Evolutionary conservation across 2,888 invertebrate species (phyloP).

Genomic region (Thereva unica): DNA sequence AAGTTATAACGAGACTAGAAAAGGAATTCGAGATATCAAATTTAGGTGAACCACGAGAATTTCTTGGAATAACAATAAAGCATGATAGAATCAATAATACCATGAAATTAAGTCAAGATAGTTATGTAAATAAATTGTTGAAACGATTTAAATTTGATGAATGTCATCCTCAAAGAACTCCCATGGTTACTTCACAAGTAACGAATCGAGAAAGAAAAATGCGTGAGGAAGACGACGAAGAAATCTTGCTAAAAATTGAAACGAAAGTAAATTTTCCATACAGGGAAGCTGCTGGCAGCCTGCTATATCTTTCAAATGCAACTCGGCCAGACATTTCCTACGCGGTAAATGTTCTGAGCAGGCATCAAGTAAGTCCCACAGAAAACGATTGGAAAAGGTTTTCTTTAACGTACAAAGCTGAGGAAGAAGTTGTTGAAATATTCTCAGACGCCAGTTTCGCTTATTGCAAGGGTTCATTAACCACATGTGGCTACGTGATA

Average conservation of each 20-base stretch:
- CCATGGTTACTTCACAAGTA: slow-evolving; percentile 1
- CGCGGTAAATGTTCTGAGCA: slow-evolving; percentile 28
- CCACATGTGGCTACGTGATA: slow-evolving; percentile 32
- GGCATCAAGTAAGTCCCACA: slow-evolving; percentile 30
- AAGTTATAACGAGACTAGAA: too few relatives aligned
- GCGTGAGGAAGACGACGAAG: neutral
- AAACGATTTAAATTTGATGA: neutral
- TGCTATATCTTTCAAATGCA: too few relatives aligned
- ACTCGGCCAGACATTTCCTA: too few relatives aligned
- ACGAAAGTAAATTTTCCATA: neutral
- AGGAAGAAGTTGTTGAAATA: slow-evolving; percentile 7
- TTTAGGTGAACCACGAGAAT: slow-evolving; percentile 6
- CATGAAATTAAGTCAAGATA: neutral
- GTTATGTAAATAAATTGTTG: neutral
- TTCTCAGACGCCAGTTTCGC: slow-evolving; percentile 27
- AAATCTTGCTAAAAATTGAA: too few relatives aligned
- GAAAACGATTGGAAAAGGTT: slow-evolving; percentile 33
- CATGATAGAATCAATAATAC: neutral
- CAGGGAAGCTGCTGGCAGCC: neutral
- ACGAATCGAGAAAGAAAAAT: neutral
- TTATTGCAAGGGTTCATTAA: slow-evolving; percentile 22
- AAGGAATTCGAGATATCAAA: neutral
- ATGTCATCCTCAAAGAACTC: neutral
- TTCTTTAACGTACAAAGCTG: slow-evolving; percentile 21
- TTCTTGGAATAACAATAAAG: neutral